Evolutionary conservation across 1,140 invertebrate species (phyloP).

Genomic region (Pemphigus obesinymphae): DNA sequence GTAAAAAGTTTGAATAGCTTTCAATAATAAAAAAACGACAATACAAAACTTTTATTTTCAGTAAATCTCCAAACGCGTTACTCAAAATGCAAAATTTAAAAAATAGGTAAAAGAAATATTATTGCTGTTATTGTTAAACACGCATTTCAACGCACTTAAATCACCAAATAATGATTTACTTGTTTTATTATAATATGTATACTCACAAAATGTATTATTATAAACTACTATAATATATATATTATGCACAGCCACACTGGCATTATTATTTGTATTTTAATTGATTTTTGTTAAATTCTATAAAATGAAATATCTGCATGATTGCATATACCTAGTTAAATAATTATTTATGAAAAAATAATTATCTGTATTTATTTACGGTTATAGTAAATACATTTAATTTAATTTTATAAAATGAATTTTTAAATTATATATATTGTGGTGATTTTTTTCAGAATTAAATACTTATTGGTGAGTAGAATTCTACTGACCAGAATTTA

Average conservation of each 20-base stretch:
- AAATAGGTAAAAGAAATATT: slow-evolving; percentile 25
- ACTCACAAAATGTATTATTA: background rate
- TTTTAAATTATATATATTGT: too few species aligned
- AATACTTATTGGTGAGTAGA: too few species aligned
- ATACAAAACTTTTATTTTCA: slow-evolving; percentile 17
- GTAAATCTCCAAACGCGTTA: slow-evolving; percentile 29
- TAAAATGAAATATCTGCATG: slow-evolving; percentile 15
- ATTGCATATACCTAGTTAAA: background rate
- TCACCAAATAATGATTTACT: background rate
- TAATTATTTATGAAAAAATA: too few species aligned
- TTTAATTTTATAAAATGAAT: too few species aligned
- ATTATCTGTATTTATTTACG: too few species aligned
- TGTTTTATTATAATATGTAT: background rate
- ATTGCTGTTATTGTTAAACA: background rate
- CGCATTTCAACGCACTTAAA: slow-evolving; percentile 13
- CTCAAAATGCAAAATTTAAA: slow-evolving; percentile 35
- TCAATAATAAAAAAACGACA: background rate
- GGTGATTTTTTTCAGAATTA: too few species aligned
- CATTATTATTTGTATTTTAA: background rate
- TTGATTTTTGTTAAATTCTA: background rate
- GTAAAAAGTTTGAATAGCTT: background rate
- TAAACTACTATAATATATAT: background rate
- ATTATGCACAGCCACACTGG: background rate
- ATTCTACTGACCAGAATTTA: too few species aligned
- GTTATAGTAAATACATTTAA: too few species aligned